Base-by-base conservation (phyloP, 2,113 vertebrate genomes). In the Triplophysa siluroides region DNA sequence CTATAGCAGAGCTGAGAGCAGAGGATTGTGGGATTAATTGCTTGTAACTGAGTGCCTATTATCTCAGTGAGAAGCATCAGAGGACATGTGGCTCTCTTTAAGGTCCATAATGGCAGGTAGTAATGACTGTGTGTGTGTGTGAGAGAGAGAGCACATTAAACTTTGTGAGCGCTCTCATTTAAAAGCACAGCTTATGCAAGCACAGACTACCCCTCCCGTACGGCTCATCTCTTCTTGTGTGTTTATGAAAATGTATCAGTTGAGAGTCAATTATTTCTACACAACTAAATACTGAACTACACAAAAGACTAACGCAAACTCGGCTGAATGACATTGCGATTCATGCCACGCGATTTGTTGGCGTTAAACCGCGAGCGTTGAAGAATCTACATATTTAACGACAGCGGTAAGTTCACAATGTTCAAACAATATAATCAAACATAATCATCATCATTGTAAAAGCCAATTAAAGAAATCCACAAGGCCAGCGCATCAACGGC, bases 381-480 rank as follows among this genome's bases (percentile, higher is more conserved):
- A 83, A 76, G 6, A 47, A 50, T 26, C 78, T 74, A 58, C 21
- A 66, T 56, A 41, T 50, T 73, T 73, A 77, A 77, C n/a, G 23
- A 68, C 43, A 76, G 21, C 18, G 33, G 7, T 14, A 8, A 85
- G 71, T 50, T 73, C 47, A 62, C 38, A 62, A 56, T 66, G 72
- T 83, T 83, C 52, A 69, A 83, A 82, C 73, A 72, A 19, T 21
- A 43, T 86, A 83, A 86, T 87, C 79, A 86, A 76, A 82, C 79
- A 29, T 43, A 21, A 80, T 85, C 76, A 84, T 77, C 70, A 84
- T 78, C 21, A 65, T 26, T 11, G 69, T 50, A 66, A 41, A 21
- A 81, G 79, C 73, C 69, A 79, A 83, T 80, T 87, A 89, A 82
- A 81, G 84, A 90, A 0, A 88, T 85, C 82, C 82, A 81, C 50